phyloP scores from a whole-genome alignment of 2,797 vertebrate genomes.

The Epinephelus awoara region DNA sequence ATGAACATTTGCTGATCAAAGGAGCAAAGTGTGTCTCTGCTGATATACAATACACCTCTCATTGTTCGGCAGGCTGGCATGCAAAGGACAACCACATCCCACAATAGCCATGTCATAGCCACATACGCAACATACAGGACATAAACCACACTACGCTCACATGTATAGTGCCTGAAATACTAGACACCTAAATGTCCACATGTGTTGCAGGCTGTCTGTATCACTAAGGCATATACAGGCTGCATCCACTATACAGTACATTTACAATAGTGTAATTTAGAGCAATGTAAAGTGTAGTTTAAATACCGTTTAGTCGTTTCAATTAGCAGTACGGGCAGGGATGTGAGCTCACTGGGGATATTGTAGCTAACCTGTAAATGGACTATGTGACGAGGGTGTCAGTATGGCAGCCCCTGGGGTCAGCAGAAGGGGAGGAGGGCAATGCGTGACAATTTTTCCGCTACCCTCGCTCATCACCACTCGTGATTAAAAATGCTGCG shows the following conservation, averaged over 20 bases:
- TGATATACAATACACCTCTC: constrained; percentile 63
- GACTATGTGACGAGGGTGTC: constrained; percentile 66
- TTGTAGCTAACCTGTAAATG: constrained; percentile 79
- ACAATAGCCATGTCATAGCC: constrained; percentile 43
- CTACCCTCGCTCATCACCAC: constrained; percentile 79
- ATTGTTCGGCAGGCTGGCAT: constrained; percentile 57
- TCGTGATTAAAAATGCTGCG: constrained; percentile 84
- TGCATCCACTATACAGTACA: not conserved
- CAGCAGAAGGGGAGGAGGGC: constrained; percentile 61
- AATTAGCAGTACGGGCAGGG: constrained; percentile 43
- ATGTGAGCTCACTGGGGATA: constrained; percentile 55
- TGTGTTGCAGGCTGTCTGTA: not conserved
- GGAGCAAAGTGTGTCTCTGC: constrained; percentile 46
- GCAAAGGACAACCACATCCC: constrained; percentile 50
- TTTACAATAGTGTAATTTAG: constrained; percentile 15
- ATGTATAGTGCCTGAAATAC: constrained; percentile 22
- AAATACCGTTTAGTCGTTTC: constrained; percentile 39
- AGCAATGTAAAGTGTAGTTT: constrained; percentile 30
- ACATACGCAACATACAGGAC: constrained; percentile 41
- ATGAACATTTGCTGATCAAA: constrained; percentile 69
- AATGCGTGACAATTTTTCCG: constrained; percentile 77
- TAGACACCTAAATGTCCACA: constrained; percentile 13
- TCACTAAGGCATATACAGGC: constrained; percentile 15
- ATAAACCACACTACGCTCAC: constrained; percentile 23
- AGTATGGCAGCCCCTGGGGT: constrained; percentile 66